Evolutionary conservation across 2,113 vertebrate species (phyloP).

Genomic region (Fregetta grallaria): DNA sequence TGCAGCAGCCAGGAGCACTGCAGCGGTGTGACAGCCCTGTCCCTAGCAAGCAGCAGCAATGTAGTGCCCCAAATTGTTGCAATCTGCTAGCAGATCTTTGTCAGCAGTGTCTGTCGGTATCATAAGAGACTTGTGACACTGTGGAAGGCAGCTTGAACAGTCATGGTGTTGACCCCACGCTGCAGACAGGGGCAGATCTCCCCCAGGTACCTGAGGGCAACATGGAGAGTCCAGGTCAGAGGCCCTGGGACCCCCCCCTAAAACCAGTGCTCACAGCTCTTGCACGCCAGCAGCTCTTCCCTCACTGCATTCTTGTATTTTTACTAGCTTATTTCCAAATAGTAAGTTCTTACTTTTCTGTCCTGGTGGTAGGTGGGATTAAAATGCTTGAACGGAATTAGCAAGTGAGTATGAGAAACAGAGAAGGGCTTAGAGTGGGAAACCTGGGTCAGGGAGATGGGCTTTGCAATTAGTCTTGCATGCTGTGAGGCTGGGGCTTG

Average conservation of each 20-base stretch:
- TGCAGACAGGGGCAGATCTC: background rate
- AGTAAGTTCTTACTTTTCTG: background rate
- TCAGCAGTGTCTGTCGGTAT: accelerated
- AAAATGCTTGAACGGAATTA: slow-evolving; percentile 29
- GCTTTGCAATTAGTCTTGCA: slow-evolving; percentile 56
- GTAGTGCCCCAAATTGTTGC: background rate
- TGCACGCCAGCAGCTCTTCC: background rate
- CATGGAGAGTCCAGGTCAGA: background rate
- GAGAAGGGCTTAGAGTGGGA: slow-evolving; percentile 12
- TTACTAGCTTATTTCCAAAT: background rate
- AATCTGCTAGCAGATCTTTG: background rate
- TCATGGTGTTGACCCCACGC: accelerated
- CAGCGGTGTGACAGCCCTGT: background rate
- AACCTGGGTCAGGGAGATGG: background rate
- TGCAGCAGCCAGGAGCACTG: accelerated
- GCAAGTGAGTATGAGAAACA: background rate
- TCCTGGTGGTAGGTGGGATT: background rate
- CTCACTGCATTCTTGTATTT: background rate
- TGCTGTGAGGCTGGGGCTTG: background rate
- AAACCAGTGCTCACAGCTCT: background rate
- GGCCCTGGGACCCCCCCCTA: background rate
- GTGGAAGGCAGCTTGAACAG: background rate
- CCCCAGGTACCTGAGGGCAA: background rate
- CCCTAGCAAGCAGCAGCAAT: background rate
- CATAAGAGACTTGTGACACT: background rate